Base-by-base conservation (phyloP, 2,797 vertebrate species). In the Cottoperca gobio region DNA sequence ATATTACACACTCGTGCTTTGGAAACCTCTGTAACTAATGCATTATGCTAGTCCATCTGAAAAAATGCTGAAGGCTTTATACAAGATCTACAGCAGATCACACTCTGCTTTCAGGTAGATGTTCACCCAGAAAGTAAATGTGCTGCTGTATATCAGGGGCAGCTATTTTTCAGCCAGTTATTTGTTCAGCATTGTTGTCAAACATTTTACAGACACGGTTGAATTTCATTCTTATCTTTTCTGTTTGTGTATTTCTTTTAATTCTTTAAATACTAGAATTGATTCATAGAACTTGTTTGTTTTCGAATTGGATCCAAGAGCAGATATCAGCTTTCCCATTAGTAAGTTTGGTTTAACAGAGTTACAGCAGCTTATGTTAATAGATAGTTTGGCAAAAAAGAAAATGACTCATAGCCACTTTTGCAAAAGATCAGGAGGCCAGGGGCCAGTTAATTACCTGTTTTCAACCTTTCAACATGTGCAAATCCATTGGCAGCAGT, bases 1-100 rank as follows among this genome's bases (percentile, higher is more conserved):
- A 95, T 95, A 93, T 93, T 89, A 82, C 92, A 93, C 92, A 93
- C 91, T 93, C 91, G 84, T 92, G 89, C 84, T 77, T 83, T 91
- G 85, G 84, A 91, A 94, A 92, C 85, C 90, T 91, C 90, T 93
- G 86, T 87, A 91, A 92, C 92, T 75, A 94, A 94, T 94, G 88
- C 92, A 92, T 93, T 93, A 90, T 54, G 73, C 75, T 86, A 68
- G 89, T 89, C 84, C 75, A 63, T 86, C 83, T 90, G 81, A 91
- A 91, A 87, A 90, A 92, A 88, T 81, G 78, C 85, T 77, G 75
- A 86, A 55, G 85, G 82, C 85, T 89, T 88, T 88, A 77, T 73
- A 71, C 31, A 66, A 86, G 73, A 86, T 80, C 73, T 71, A 66
- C 59, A 43, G 67, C 76, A 83, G 82, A 87, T 81, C 74, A 73